Percentiles rank a stretch among this genome's conserved stretches.
Conservation (phyloP, 1,140 invertebrate species). For the Ruditapes philippinarum region DNA sequence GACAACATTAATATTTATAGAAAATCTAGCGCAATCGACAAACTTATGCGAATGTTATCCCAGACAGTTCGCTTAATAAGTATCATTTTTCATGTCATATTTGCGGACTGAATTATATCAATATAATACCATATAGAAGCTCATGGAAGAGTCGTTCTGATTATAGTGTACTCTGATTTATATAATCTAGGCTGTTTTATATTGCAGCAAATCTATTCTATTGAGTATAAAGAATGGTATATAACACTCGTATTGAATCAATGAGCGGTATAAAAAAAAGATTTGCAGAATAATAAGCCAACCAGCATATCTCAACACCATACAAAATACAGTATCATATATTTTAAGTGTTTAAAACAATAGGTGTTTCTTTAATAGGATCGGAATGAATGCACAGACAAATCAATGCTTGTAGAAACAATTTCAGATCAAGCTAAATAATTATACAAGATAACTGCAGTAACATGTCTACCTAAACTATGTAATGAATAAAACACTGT, state of each 20-base stretch:
- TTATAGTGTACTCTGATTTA: neutral
- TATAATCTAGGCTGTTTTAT: neutral
- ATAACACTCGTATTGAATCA: no score
- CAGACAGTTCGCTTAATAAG: neutral
- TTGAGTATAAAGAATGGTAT: no score
- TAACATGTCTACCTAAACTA: no score
- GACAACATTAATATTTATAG: conserved; percentile 23
- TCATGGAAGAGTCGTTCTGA: neutral
- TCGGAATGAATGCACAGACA: no score
- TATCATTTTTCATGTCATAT: conserved; percentile 14
- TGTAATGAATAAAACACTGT: neutral
- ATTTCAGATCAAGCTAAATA: no score
- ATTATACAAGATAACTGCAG: no score
- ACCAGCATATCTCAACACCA: neutral
- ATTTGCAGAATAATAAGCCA: no score
- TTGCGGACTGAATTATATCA: neutral
- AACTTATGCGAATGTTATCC: neutral
- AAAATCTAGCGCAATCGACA: neutral
- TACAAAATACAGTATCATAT: neutral
- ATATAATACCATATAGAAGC: neutral
- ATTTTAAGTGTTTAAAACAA: neutral
- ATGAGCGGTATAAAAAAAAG: no score
- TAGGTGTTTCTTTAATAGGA: no score
- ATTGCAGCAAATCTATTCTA: no score
- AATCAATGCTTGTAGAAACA: no score